Evolutionary conservation across 2,113 vertebrate species (phyloP), one percentile per base, ranked within the genome.

Genomic region (Lonchura striata): DNA sequence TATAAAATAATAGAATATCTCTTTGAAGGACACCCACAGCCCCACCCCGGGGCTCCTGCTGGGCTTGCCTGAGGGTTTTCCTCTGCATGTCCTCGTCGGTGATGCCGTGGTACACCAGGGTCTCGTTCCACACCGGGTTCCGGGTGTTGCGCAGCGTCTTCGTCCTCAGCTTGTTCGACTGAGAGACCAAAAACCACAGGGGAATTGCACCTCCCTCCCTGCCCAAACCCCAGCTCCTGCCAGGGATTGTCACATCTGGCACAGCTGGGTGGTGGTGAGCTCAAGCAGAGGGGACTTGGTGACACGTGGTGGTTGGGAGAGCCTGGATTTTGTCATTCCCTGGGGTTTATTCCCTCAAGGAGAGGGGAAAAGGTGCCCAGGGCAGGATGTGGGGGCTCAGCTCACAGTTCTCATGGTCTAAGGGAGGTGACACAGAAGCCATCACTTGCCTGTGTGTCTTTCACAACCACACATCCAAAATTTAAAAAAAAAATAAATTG

Each of bases 71-170:
- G 93, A 99, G 98, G 11, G 99, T 99, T 96, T 99, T 99, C 70
- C 99, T 98, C 94, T 99, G 99, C 99, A 99, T 99, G 97, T 99
- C 99, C 63, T 99, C 99, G 1, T 99, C 99, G 0, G 99, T 99
- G 96, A 99, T 98, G 93, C 99, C 99, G 0, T 99, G 99, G 76
- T 99, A 99, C 64, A 99, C 98, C 49, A 99, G 98, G 0, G 98
- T 99, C 97, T 99, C 99, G 0, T 99, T 99, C 99, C 99, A 99
- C 63, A 97, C 35, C 0, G 99, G 99, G 95, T 99, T 99, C n/a
- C 99, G 98, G 7, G 99, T 99, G 97, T 99, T 99, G 83, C 98
- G 98, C 95, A 99, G 97, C 1, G 99, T 99, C 98, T 99, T 99
- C 13, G 99, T 99, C 54, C 99, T 98, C 78, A 99, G 97, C 94